Evolutionary conservation across 37 sponge, comb jelly and placozoan species (phyloP), one percentile per base, ranked within the genome.

Genomic region (Crambe crambe): DNA sequence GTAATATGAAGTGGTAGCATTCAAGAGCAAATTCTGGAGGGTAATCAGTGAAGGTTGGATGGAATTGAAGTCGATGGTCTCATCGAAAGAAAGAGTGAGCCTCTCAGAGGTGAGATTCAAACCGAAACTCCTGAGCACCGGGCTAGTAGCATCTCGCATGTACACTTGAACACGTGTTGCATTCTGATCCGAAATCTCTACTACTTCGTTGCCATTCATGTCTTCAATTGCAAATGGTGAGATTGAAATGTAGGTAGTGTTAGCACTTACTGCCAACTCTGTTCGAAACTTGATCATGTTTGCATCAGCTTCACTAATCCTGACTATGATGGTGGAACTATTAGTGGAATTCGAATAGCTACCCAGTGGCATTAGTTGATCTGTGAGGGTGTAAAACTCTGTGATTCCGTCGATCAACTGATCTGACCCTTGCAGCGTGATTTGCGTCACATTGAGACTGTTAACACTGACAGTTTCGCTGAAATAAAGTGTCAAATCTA

Each of bases 71-170:
- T 95, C 76, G 20, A 90, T 86, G 25, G 93, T 96, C 75, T 96
- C 96, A 80, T 96, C 96, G 82, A 96, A 96, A 18, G 88, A 84
- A 21, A 96, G 83, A 9, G 66, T 72, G 0, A 96, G 72, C 15
- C 37, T 23, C 56, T 90, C 88, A 25, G 85, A 74, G 15, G 93
- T 92, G 35, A 96, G 65, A 72, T 96, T 89, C 29, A 96, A 81
- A 22, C 82, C 56, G 71, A 96, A 96, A 3, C 20, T 29, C 61
- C 83, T 59, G 61, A 96, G 65, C 0, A 86, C 44, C 0, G 96
- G 91, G n/a, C 85, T 78, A 20, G 77, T 75, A 20, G 68, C 32
- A 44, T 95, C 96, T 2, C 78, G 56, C 15, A 51, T 37, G 56
- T 89, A 95, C 2, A 15, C 29, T 2, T 5, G 23, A 10, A 86